A percentile compares a stretch with the other conserved stretches of the same genome.
These are phyloP conservation scores for Cataglyphis altisquamis DNA, from an alignment of 2,888 invertebrate species.

Conservation along the genomic window DNA sequence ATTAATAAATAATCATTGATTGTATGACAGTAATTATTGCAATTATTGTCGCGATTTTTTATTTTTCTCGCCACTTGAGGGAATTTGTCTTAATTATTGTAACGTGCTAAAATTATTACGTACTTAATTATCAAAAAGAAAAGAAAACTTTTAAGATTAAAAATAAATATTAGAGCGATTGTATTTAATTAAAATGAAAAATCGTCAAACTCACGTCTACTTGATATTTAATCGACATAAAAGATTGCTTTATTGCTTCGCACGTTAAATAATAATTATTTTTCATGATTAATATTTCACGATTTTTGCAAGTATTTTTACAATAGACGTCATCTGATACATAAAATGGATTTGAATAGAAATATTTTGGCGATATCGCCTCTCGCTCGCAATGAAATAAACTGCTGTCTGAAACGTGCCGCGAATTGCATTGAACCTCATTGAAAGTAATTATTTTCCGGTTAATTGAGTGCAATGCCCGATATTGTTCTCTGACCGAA, in stretches of 20 bases:
- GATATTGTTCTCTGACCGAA: constrained; percentile 25
- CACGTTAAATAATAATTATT: neutral
- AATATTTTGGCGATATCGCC: constrained; percentile 20
- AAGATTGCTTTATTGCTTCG: neutral
- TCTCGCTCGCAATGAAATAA: constrained; percentile 1
- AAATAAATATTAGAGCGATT: neutral
- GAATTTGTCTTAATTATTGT: neutral
- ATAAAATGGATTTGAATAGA: constrained; percentile 25
- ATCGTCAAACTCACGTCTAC: neutral
- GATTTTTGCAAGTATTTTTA: neutral
- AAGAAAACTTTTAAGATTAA: neutral
- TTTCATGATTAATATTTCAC: neutral
- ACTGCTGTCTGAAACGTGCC: constrained; percentile 5
- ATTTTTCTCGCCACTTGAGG: neutral
- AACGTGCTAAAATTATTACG: neutral
- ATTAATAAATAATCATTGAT: neutral
- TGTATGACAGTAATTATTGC: neutral
- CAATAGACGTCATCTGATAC: neutral
- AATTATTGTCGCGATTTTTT: neutral
- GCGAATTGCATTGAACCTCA: constrained; percentile 39
- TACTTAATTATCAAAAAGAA: neutral
- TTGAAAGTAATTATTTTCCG: constrained; percentile 42
- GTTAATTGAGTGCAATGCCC: constrained; percentile 49
- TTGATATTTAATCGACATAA: neutral
- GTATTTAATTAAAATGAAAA: neutral